Evolutionary conservation across 2,797 vertebrate genomes (phyloP).

Genomic region (Xenopus petersii): DNA sequence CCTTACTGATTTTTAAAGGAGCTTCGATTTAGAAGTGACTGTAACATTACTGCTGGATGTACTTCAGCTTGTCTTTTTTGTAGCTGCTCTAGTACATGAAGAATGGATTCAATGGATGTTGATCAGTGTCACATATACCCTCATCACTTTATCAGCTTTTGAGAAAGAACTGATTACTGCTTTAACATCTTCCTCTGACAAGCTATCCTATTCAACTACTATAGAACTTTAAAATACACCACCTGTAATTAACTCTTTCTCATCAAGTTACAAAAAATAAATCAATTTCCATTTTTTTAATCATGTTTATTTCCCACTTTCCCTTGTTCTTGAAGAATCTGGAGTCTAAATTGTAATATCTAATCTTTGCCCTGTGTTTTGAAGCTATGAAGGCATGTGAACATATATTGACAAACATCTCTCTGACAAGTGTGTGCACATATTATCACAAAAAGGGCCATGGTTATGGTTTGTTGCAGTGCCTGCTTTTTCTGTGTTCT

Average conservation of each 20-base stretch:
- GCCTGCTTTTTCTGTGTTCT: too few relatives aligned
- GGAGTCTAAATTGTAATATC: too few relatives aligned
- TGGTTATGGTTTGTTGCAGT: too few relatives aligned
- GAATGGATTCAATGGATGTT: not conserved
- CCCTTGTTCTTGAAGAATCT: too few relatives aligned
- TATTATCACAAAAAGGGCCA: too few relatives aligned
- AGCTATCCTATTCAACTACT: not conserved
- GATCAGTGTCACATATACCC: not conserved
- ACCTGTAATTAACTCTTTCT: not conserved
- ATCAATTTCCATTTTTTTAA: too few relatives aligned
- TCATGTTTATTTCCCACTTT: too few relatives aligned
- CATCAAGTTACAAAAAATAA: too few relatives aligned
- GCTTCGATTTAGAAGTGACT: not conserved
- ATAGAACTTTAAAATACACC: not conserved
- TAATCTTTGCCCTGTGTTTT: too few relatives aligned
- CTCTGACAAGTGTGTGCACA: too few relatives aligned
- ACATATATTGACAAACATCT: too few relatives aligned
- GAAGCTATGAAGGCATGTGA: too few relatives aligned
- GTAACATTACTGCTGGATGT: not conserved
- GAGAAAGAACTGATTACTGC: not conserved
- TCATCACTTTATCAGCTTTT: not conserved
- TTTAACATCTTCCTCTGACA: not conserved
- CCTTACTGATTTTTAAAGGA: not conserved
- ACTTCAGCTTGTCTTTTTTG: not conserved
- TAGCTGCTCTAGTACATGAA: constrained; percentile 1